phyloP scores from a whole-genome alignment of 2,888 invertebrate genomes.

The Ectropis crepuscularia region DNA sequence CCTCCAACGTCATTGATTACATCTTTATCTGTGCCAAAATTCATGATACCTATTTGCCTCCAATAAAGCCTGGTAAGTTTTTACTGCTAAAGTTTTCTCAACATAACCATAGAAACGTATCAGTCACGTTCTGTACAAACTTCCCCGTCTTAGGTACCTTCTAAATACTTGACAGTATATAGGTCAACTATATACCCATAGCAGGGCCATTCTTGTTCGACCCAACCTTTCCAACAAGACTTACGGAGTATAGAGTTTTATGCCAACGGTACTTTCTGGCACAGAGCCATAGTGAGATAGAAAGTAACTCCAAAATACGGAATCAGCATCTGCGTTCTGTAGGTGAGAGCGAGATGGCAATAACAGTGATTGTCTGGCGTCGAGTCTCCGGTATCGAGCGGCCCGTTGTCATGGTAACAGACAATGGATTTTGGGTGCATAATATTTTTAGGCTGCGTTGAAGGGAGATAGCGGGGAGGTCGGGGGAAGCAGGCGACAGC shows the following conservation, averaged over 20 bases:
- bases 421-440: conserved; percentile 85
- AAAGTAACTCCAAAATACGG: conserved; percentile 67
- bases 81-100: conserved; percentile 42
- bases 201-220: conserved; percentile 66
- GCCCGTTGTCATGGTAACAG: conserved; percentile 82
- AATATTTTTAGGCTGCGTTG: conserved; percentile 83
- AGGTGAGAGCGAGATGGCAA: conserved; percentile 79
- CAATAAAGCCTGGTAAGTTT: conserved; percentile 46
- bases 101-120: conserved; percentile 39
- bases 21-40: conserved; percentile 38
- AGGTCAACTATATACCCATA: conserved; percentile 56
- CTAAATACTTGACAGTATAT: conserved; percentile 49
- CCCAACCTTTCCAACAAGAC: conserved; percentile 75
- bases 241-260: conserved; percentile 56
- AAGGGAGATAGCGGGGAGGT: conserved; percentile 62
- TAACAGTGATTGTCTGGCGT: conserved; percentile 69
- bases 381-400: conserved; percentile 78
- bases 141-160: conserved; percentile 48
- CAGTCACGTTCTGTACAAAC: conserved; percentile 37
- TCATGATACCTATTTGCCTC: conserved; percentile 45
- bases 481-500: conserved; percentile 72
- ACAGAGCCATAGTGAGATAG: conserved; percentile 75
- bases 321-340: conserved; percentile 68
- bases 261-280: conserved; percentile 79
- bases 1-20: conserved; percentile 38